These are phyloP conservation scores for Sinhomidia bicolor DNA, from an alignment of 2,888 invertebrate species.

Conservation along the genomic window DNA sequence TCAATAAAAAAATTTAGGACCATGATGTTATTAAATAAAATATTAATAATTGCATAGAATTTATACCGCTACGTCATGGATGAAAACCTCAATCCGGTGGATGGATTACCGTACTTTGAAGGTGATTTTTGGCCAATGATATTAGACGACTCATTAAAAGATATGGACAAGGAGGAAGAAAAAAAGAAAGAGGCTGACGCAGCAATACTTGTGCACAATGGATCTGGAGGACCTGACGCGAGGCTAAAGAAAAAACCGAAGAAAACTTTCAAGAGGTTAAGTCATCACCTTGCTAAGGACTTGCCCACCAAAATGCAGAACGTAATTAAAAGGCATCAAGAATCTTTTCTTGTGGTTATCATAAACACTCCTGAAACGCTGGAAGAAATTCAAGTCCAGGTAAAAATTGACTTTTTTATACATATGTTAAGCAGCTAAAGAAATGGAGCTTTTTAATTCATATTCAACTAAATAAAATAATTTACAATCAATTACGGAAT, in stretches of 20 bases:
- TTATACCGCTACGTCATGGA: conserved; percentile 99
- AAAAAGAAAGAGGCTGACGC: conserved; percentile 46
- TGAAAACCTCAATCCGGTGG: conserved; percentile 95
- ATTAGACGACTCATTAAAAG: conserved; percentile 99
- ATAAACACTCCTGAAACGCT: conserved; percentile 49
- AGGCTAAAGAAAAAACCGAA: conserved; percentile 63
- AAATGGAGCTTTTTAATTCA: no score
- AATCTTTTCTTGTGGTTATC: conserved; percentile 59
- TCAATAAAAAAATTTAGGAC: no score
- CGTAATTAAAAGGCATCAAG: conserved; percentile 66
- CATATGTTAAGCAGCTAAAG: no score
- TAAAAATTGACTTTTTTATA: no score
- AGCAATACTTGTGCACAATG: background rate
- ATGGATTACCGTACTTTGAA: conserved; percentile 97
- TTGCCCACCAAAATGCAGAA: conserved; percentile 60
- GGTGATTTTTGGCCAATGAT: conserved; percentile 99
- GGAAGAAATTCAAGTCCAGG: background rate
- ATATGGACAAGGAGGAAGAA: conserved; percentile 92
- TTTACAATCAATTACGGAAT: no score
- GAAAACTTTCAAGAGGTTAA: conserved; percentile 50
- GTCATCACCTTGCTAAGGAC: conserved; percentile 53
- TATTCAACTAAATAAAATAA: no score
- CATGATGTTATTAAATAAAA: no score
- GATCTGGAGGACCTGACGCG: conserved; percentile 7
- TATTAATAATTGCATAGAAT: conserved; percentile 87